A percentile compares a stretch with the other conserved stretches of the same genome.
These are phyloP conservation scores for Patiria miniata DNA, from an alignment of 35 echinoderm and acorn worm genomes.

Conservation along the genomic window DNA sequence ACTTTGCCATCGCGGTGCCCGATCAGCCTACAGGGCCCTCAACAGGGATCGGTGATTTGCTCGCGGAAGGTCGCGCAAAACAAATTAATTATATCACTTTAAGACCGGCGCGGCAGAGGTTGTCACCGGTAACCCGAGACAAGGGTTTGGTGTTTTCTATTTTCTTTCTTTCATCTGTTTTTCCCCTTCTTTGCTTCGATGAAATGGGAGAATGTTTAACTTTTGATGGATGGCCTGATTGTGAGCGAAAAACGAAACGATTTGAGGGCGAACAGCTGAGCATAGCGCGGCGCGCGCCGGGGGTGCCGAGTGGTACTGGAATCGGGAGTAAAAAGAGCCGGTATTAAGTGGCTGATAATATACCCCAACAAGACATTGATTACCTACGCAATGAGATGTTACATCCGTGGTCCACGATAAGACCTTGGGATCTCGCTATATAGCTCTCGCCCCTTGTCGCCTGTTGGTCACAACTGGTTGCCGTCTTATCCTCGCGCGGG, in stretches of 20 bases:
- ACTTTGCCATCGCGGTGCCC: constrained; percentile 20
- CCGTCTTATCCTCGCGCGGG: not conserved
- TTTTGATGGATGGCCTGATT: no score
- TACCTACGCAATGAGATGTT: not conserved
- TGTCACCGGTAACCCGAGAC: constrained; percentile 51
- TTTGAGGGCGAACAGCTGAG: constrained; percentile 23
- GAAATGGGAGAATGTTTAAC: no score
- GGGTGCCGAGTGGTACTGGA: not conserved
- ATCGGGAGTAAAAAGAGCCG: constrained; percentile 8
- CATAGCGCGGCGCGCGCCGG: not conserved
- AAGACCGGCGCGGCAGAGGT: constrained; percentile 14
- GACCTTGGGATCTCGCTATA: constrained; percentile 1
- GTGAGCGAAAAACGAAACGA: not conserved
- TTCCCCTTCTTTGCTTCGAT: no score
- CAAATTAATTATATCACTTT: constrained; percentile 74
- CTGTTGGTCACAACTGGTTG: not conserved
- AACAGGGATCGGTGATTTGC: constrained; percentile 31
- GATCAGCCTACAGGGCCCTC: constrained; percentile 19
- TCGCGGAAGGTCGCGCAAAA: constrained; percentile 54
- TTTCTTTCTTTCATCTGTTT: not conserved
- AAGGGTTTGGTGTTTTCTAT: constrained; percentile 13
- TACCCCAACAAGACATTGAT: constrained; percentile 31
- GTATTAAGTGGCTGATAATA: constrained; percentile 24
- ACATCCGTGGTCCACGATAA: not conserved
- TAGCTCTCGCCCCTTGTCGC: constrained; percentile 7